Conservation (phyloP, 2,113 vertebrate genomes). For the Rhinopithecus roxellana region DNA sequence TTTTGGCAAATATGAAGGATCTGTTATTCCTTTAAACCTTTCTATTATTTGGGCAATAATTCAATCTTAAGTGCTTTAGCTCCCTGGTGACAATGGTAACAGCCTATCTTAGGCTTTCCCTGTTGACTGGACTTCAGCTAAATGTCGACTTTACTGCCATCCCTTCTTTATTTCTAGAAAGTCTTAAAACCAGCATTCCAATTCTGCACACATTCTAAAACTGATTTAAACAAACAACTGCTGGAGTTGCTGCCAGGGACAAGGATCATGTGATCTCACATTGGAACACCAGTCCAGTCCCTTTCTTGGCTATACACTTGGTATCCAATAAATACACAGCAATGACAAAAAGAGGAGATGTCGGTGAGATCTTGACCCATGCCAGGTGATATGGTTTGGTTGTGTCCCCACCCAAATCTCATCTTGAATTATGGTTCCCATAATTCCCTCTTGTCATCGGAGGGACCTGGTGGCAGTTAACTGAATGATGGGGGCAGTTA, state of each 20-base stretch:
- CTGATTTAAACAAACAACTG: neutral
- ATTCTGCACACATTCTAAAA: constrained; percentile 8
- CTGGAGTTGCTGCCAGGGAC: neutral
- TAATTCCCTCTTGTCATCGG: no score
- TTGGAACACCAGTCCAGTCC: neutral
- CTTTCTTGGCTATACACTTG: neutral
- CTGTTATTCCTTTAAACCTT: neutral
- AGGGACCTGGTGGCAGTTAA: no score
- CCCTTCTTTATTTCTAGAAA: neutral
- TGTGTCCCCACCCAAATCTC: no score
- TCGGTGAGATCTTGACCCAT: neutral
- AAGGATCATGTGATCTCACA: neutral
- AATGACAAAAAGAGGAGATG: neutral
- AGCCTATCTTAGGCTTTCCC: neutral
- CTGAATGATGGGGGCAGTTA: no score
- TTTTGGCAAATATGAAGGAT: constrained; percentile 21
- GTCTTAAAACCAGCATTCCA: constrained; percentile 15
- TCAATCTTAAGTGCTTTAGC: neutral
- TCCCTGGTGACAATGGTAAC: neutral
- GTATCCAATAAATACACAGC: neutral
- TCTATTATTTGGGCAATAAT: neutral
- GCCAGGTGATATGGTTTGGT: neutral
- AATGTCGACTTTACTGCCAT: neutral
- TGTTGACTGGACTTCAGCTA: neutral
- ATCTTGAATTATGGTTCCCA: no score